Base-by-base conservation (phyloP, 2,113 vertebrate species). In the Zonotrichia leucophrys region DNA sequence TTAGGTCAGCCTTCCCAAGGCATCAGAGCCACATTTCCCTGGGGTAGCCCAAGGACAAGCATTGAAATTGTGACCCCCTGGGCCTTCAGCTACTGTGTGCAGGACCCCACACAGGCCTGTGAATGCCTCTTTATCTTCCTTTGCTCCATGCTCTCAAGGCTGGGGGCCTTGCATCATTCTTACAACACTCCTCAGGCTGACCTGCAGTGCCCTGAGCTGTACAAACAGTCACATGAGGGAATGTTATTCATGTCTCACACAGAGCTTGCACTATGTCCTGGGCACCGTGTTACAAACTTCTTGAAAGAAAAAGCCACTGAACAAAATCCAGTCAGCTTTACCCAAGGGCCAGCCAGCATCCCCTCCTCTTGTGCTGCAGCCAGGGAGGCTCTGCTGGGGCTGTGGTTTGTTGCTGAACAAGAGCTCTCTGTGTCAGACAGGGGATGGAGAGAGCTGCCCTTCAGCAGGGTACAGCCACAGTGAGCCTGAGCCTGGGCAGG, bases 91-190 rank as follows among this genome's bases (percentile, higher is more conserved):
- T 83, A 7, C 89, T 49, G 74, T n/a, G 53, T 31, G 44, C 1
- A 62, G 94, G 94, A 91, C 87, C 93, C 78, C 96, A 87, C 74
- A 73, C 87, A 92, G 81, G 66, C 74, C 67, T 10, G 46, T 94
- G 92, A 97, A 97, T 93, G 94, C 75, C 83, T 88, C 90, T 95
- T 94, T 94, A 82, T 94, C 87, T 78, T 18, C 19, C 83, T 31
- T 23, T 7, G 35, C 96, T 62, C 35, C 80, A 4, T 84, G 91
- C 39, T 70, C 67, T 67, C 59, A 13, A 15, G 83, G 83, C 90
- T 94, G 90, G 80, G 85, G 89, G 56, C 89, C 89, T 92, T 91
- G 91, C 83, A 82, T 91, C 86, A 72, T 89, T 92, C 96, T 89
- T 47, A 56, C 89, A 92, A 21, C 94, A 84, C 92, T 81, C 73